Base-by-base conservation (phyloP, 2,888 invertebrate species). In the Stegophylla sp. region DNA sequence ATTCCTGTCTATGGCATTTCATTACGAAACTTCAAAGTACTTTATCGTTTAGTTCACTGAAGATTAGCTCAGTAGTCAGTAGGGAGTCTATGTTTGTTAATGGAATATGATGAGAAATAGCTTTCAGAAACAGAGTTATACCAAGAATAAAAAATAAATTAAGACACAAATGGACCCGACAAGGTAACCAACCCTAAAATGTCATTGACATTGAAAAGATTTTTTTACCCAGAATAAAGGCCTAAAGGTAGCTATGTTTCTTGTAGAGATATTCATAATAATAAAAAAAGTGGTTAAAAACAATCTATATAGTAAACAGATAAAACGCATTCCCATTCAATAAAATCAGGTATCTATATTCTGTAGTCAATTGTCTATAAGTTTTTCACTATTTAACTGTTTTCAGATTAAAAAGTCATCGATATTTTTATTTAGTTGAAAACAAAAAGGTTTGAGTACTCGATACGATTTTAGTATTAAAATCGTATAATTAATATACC, bases 1-100 rank as follows among this genome's bases (percentile, higher is more conserved):
- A 71, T 53, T 53, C 15, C 34, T 71, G 34, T 20, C 53, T 53
- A 53, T 53, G 53, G 15, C 53, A 71, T 71, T 71, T 71, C 20
- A 53, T 71, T 53, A 71, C 12, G 34, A 15, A 53, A 53, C 53
- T 53, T 71, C 71, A 71, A 53, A 53, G 71, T 41, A 34, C 9
- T 53, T 41, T 1, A 41, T 53, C 15, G 51, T 71, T 53, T 53
- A 34, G 34, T 41, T 71, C 20, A 34, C 51, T 20, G 41, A 41
- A 71, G 34, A 53, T 71, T 71, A 71, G 28, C 34, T 71, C 34
- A 20, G 69, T 53, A 67, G 34, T 71, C 34, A 20, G 69, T 53
- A 67, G 34, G 51, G 9, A 51, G 53, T 20, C 51, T 13, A 53
- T 53, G 15, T 34, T 34, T n/a, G 28, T 9, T 71, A 34, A 23